Percentiles rank a stretch among this genome's conserved stretches.
Conservation (phyloP, 2,888 invertebrate species). For the Xanthorhoe spadicearia region DNA sequence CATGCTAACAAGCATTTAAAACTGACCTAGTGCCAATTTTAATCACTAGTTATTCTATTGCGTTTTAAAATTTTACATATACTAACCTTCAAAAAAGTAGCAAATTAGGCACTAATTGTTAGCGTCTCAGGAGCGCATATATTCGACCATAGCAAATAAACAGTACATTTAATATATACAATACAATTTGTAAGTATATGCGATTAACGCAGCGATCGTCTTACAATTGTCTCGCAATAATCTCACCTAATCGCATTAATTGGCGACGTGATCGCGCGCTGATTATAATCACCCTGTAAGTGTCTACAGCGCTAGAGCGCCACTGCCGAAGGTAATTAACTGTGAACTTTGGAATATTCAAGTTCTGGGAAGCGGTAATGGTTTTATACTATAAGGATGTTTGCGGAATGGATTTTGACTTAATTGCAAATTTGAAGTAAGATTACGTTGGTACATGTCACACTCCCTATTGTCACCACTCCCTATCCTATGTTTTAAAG, state of each 20-base stretch:
- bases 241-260: slow-evolving; percentile 36
- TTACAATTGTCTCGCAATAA: slow-evolving; percentile 28
- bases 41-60: too few relatives aligned
- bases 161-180: slow-evolving; percentile 4
- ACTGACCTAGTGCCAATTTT: too few relatives aligned
- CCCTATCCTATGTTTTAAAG: too few relatives aligned
- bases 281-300: slow-evolving; percentile 15
- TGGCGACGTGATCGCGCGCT: slow-evolving; percentile 17
- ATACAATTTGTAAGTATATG: background rate
- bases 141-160: background rate
- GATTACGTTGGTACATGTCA: background rate
- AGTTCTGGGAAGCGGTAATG: background rate
- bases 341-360: slow-evolving; percentile 4
- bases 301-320: slow-evolving; percentile 1
- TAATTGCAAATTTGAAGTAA: background rate
- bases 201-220: slow-evolving; percentile 12
- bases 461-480: too few relatives aligned
- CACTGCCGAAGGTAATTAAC: background rate
- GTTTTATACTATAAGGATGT: background rate
- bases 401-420: background rate
- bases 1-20: too few relatives aligned
- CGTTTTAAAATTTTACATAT: too few relatives aligned
- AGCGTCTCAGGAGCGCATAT: slow-evolving; percentile 1
- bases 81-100: background rate
- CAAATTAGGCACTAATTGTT: slow-evolving; percentile 1